These are phyloP conservation scores for Fukomys damarensis DNA, from an alignment of 2,113 vertebrate species.

Conservation along the genomic window DNA sequence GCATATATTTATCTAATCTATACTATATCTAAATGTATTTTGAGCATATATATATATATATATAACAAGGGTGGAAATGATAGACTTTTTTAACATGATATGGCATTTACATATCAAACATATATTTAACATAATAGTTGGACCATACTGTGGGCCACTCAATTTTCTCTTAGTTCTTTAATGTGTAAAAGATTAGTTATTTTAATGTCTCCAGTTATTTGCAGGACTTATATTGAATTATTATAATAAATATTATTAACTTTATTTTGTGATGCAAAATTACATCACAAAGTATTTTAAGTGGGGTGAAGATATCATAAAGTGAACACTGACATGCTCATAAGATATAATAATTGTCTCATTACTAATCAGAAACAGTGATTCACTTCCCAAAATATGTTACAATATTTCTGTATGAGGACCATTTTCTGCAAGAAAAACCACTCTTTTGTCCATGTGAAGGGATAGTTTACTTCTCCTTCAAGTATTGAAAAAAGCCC, in stretches of 20 bases:
- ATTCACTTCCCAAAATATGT: background rate
- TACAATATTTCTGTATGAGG: background rate
- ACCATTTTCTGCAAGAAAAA: background rate
- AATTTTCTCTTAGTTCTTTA: background rate
- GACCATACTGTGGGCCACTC: background rate
- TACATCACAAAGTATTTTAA: background rate
- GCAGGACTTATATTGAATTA: background rate
- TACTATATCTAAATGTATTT: background rate
- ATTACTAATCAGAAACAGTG: background rate
- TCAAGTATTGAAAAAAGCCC: accelerated
- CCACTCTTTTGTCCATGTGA: background rate
- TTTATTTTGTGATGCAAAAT: background rate
- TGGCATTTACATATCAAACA: background rate
- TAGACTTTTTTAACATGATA: background rate
- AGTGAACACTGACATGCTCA: background rate
- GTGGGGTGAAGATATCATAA: background rate
- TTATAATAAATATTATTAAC: background rate
- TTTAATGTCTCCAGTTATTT: background rate
- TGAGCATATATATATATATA: background rate
- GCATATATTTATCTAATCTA: background rate
- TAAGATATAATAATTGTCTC: background rate
- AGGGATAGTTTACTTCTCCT: background rate
- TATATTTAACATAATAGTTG: background rate
- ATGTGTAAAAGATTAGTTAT: background rate
- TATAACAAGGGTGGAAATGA: background rate